Conservation (phyloP, 92 coral and sea anemone species). For the Hydrozoanthus gracilis region DNA sequence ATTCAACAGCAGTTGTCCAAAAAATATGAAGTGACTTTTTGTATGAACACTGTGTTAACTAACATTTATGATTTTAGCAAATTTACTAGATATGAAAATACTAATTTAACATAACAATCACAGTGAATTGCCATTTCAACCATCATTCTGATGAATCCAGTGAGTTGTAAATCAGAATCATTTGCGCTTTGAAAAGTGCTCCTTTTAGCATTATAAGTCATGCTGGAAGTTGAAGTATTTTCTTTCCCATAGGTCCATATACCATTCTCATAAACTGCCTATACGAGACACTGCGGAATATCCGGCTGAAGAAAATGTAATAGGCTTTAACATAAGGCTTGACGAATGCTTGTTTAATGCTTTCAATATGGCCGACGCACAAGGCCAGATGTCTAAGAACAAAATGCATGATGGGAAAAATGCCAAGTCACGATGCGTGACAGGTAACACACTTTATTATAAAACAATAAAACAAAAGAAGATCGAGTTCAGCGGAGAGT, state of each 20-base stretch:
- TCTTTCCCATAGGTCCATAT: constrained; percentile 37
- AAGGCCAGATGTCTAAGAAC: too few relatives aligned
- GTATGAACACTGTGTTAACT: neutral
- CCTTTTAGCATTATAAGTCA: constrained; percentile 46
- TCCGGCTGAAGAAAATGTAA: neutral
- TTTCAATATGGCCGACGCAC: too few relatives aligned
- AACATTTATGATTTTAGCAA: neutral
- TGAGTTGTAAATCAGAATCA: neutral
- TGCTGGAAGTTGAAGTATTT: constrained; percentile 26
- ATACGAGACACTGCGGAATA: constrained; percentile 36
- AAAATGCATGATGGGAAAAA: too few relatives aligned
- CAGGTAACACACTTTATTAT: too few relatives aligned
- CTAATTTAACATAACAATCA: neutral
- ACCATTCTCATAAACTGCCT: constrained; percentile 39
- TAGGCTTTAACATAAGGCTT: too few relatives aligned
- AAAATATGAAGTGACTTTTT: constrained; percentile 6
- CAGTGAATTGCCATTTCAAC: neutral
- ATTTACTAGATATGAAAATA: neutral
- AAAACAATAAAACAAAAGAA: too few relatives aligned
- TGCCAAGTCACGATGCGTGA: too few relatives aligned
- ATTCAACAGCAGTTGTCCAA: constrained; percentile 28
- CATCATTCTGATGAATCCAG: neutral
- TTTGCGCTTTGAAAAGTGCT: neutral
- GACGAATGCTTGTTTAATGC: too few relatives aligned
- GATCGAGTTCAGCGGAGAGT: neutral